These are phyloP conservation scores for Acleris literana DNA, from an alignment of 2,888 invertebrate genomes.

Conservation along the genomic window DNA sequence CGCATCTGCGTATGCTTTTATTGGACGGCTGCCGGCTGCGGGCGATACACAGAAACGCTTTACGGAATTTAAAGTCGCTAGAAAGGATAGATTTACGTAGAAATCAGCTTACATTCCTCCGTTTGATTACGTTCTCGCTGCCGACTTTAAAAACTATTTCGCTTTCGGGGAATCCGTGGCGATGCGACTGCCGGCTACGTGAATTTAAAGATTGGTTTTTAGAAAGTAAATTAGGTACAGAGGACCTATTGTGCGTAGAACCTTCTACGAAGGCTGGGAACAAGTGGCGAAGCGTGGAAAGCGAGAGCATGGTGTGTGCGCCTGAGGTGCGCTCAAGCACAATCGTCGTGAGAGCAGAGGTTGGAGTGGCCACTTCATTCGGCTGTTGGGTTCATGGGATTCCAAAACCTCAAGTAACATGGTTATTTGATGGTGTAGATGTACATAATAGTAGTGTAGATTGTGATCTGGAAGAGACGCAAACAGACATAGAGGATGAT, in stretches of 20 bases:
- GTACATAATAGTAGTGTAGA: slow-evolving; percentile 75
- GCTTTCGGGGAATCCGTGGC: slow-evolving; percentile 94
- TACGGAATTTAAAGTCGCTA: slow-evolving; percentile 88
- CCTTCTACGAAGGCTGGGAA: slow-evolving; percentile 88
- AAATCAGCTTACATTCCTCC: slow-evolving; percentile 88
- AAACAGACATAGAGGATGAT: slow-evolving; percentile 69
- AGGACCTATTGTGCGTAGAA: slow-evolving; percentile 88
- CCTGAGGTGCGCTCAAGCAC: slow-evolving; percentile 88
- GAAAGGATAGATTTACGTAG: slow-evolving; percentile 91
- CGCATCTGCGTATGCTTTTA: slow-evolving; percentile 91
- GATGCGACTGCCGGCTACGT: slow-evolving; percentile 93
- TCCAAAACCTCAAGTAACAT: slow-evolving; percentile 91
- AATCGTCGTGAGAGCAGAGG: slow-evolving; percentile 87
- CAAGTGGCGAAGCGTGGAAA: slow-evolving; percentile 90
- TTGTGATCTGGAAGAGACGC: slow-evolving; percentile 77
- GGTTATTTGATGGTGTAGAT: slow-evolving; percentile 89
- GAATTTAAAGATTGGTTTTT: slow-evolving; percentile 94
- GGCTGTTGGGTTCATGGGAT: slow-evolving; percentile 92
- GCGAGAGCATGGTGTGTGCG: slow-evolving; percentile 91
- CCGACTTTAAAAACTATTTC: slow-evolving; percentile 91
- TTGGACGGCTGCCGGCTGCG: slow-evolving; percentile 91
- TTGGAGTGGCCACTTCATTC: slow-evolving; percentile 92
- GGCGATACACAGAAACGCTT: slow-evolving; percentile 89
- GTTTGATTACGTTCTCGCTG: slow-evolving; percentile 85
- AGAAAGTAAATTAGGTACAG: slow-evolving; percentile 89